phyloP scores from a whole-genome alignment of 2,888 invertebrate species.

The Acronicta psi region DNA sequence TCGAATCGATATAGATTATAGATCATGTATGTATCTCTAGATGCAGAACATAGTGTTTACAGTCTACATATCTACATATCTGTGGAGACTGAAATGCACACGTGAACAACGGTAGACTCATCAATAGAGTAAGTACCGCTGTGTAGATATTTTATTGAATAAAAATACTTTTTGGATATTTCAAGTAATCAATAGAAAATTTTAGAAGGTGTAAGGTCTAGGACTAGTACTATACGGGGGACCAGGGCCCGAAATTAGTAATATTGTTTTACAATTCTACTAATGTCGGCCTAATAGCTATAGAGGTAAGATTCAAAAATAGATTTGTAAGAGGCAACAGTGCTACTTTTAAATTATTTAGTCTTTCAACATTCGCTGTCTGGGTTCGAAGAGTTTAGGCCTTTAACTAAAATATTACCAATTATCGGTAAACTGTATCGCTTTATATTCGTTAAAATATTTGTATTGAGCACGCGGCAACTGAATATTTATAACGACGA shows the following conservation, averaged over 20 bases:
- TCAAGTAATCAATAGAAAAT: slow-evolving; percentile 31
- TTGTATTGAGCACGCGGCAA: slow-evolving; percentile 5
- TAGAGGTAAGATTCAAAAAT: slow-evolving; percentile 66
- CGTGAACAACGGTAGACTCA: not conserved
- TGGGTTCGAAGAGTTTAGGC: slow-evolving; percentile 53
- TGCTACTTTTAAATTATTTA: slow-evolving; percentile 54
- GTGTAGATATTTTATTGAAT: slow-evolving; percentile 3
- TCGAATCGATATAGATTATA: too few relatives aligned
- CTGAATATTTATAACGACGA: too few relatives aligned
- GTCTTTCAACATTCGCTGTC: slow-evolving; percentile 74
- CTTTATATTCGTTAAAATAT: slow-evolving; percentile 5
- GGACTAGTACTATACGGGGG: slow-evolving; percentile 39
- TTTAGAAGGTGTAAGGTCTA: slow-evolving; percentile 16
- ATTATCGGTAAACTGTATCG: too few relatives aligned
- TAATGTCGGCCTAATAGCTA: slow-evolving; percentile 53
- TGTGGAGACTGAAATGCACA: not conserved
- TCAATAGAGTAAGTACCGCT: slow-evolving; percentile 9
- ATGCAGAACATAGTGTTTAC: too few relatives aligned
- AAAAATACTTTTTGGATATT: slow-evolving; percentile 4
- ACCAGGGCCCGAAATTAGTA: slow-evolving; percentile 26
- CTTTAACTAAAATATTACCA: slow-evolving; percentile 30
- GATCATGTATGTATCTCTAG: too few relatives aligned
- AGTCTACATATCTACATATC: slow-evolving; percentile 7
- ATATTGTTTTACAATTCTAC: slow-evolving; percentile 11
- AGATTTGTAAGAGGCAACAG: slow-evolving; percentile 65